Evolutionary conservation across 2,888 invertebrate species (phyloP), one percentile per base, ranked within the genome.

Genomic region (Drosophila barbarae): DNA sequence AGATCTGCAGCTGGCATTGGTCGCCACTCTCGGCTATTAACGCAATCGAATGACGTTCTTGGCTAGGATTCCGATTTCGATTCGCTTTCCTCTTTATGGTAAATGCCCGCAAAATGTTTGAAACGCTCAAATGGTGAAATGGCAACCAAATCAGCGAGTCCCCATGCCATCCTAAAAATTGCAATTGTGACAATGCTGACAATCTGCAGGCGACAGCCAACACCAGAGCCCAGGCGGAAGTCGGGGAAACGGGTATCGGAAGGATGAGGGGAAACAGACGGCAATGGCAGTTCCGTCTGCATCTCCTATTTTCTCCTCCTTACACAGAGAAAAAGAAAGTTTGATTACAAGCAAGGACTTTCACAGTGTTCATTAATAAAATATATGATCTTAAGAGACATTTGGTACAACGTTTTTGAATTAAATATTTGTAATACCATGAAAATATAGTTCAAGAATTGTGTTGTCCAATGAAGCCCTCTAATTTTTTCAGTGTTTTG

Each of bases 131-230:
- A 59, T 61, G 39, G 55, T 74, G 72, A 75, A 80, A 81, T 83
- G 80, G 76, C 82, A 76, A 80, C 76, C 80, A 81, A 80, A 81
- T 84, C 84, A 81, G 76, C 63, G 72, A 73, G 71, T 53, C 58
- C 58, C 63, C 51, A 41, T 44, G 32, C 63, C 63, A 58, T 49
- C 32, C 67, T 46, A 60, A 72, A 67, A 83, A 83, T 77, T 83
- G 76, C 85, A 85, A 85, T 82, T 82, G 83, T 82, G 85, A 82
- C 85, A 83, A 85, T 83, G 70, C 60, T 81, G 81, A 85, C 85
- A 82, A 82, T 81, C 85, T 85, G 84, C 81, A 83, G 84, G 81
- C 82, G 82, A 82, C 85, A 83, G 72, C 42, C 74, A 67, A 67
- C 51, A 61, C 35, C 46, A 59, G 53, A 53, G 57, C 26, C 30